phyloP scores from a whole-genome alignment of 2,888 invertebrate species.

The Ochlodes sylvanus region DNA sequence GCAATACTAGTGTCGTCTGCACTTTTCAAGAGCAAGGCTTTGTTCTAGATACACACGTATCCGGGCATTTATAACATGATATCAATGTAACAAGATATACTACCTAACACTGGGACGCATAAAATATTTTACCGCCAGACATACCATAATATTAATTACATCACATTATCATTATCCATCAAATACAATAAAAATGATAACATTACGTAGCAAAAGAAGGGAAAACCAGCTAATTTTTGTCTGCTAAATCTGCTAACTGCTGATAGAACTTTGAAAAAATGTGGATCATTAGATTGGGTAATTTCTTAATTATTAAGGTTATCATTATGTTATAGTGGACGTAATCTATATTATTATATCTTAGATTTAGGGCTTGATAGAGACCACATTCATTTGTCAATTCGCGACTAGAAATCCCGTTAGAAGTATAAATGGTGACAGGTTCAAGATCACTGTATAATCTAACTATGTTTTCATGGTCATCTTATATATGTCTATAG shows the following conservation, averaged over 20 bases:
- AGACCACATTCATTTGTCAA: too few species aligned
- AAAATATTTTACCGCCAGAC: slow-evolving; percentile 3
- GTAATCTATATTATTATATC: too few species aligned
- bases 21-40: slow-evolving; percentile 36
- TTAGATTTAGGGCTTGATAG: too few species aligned
- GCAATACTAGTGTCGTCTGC: slow-evolving; percentile 5
- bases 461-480: too few species aligned
- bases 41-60: slow-evolving; percentile 23
- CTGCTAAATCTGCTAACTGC: neutral
- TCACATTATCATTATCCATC: neutral
- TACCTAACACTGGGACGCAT: slow-evolving; percentile 1
- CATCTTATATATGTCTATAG: too few species aligned
- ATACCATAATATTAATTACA: neutral
- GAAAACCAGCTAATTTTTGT: neutral
- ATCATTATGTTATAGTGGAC: too few species aligned
- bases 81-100: neutral
- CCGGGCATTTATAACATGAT: slow-evolving; percentile 10
- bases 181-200: neutral
- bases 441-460: too few species aligned
- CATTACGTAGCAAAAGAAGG: neutral
- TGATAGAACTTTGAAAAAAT: neutral
- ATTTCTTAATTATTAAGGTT: too few species aligned
- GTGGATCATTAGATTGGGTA: too few species aligned
- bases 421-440: too few species aligned
- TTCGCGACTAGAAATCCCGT: too few species aligned